Evolutionary conservation across 1,140 invertebrate genomes (phyloP).

Genomic region (Bacillus rossius): DNA sequence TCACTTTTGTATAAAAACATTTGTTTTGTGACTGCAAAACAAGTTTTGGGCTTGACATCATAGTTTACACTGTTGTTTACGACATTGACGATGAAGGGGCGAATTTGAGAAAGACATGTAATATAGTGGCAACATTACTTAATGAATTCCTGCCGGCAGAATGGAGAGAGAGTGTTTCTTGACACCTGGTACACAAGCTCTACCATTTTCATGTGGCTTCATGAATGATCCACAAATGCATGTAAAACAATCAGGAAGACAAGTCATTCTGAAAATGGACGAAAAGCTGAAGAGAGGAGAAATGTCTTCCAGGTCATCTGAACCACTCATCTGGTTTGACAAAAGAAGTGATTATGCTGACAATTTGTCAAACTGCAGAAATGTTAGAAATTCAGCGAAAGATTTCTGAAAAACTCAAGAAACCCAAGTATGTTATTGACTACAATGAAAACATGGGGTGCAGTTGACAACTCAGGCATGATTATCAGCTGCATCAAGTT

Average conservation of each 20-base stretch:
- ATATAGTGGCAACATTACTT: constrained; percentile 33
- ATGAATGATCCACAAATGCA: constrained; percentile 27
- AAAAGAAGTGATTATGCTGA: constrained; percentile 31
- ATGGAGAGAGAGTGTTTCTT: constrained; percentile 33
- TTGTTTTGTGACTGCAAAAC: constrained; percentile 26
- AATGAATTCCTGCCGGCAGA: constrained; percentile 27
- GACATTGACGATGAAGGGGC: constrained; percentile 16
- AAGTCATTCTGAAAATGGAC: constrained; percentile 28
- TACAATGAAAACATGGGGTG: constrained; percentile 38
- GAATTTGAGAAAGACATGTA: constrained; percentile 27
- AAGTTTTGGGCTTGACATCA: constrained; percentile 28
- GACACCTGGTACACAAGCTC: constrained; percentile 41
- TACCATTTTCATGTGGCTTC: constrained; percentile 26
- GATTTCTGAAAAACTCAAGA: constrained; percentile 24
- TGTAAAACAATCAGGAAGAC: constrained; percentile 32
- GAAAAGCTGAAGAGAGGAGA: constrained; percentile 28
- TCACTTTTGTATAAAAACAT: constrained; percentile 32
- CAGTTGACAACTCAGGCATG: constrained; percentile 35
- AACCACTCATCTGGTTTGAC: constrained; percentile 30
- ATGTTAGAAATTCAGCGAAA: constrained; percentile 18
- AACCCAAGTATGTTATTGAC: constrained; percentile 34
- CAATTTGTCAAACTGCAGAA: constrained; percentile 26
- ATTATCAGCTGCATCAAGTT: constrained; percentile 28
- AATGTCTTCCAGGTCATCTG: constrained; percentile 18
- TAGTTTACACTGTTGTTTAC: constrained; percentile 26